These are phyloP conservation scores for Cathartes aura DNA, from an alignment of 2,113 vertebrate genomes.

Conservation along the genomic window DNA sequence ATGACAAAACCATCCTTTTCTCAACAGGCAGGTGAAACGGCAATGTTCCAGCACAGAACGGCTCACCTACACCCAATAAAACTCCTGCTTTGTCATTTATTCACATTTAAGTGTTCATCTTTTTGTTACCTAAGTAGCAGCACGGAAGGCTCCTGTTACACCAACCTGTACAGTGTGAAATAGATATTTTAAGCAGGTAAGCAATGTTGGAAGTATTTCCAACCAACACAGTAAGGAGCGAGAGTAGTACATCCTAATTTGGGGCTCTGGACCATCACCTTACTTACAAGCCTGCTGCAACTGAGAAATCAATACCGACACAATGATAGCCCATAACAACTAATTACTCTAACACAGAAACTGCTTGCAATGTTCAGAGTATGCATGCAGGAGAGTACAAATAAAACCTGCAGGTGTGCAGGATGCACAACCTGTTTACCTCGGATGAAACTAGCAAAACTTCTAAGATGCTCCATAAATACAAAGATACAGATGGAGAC, in stretches of 20 bases:
- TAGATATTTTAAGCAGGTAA: neutral
- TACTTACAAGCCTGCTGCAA: neutral
- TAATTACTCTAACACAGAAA: neutral
- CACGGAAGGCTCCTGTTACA: neutral
- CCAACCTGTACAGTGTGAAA: rapidly evolving
- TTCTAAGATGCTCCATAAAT: neutral
- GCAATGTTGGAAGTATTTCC: neutral
- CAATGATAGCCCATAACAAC: neutral
- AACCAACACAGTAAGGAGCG: neutral
- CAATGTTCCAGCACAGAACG: neutral
- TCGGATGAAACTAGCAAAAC: neutral
- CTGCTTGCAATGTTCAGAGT: neutral
- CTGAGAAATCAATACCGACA: neutral
- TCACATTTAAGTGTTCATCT: neutral
- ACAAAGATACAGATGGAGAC: neutral
- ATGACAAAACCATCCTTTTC: neutral
- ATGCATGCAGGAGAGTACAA: rapidly evolving
- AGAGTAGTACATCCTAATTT: neutral
- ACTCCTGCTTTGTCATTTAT: neutral
- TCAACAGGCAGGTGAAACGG: neutral
- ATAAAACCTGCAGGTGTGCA: neutral
- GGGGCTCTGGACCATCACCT: neutral
- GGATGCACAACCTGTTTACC: neutral
- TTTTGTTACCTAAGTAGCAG: neutral
- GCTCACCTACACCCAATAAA: neutral